phyloP scores from a whole-genome alignment of 2,797 vertebrate species.

The Hapalemur alaotrensis region DNA sequence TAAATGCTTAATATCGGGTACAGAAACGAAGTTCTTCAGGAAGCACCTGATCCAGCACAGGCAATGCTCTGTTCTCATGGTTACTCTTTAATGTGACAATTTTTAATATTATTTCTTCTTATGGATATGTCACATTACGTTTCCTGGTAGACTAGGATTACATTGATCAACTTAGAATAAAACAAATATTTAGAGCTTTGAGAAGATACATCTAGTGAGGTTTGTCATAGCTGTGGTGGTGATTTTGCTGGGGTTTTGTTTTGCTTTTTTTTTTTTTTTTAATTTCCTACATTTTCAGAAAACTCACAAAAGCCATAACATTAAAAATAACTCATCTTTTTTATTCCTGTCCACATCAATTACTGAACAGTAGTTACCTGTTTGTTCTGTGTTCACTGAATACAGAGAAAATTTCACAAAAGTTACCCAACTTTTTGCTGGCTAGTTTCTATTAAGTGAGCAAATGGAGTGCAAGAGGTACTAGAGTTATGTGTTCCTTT shows the following conservation, averaged over 20 bases:
- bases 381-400: not conserved
- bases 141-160: not conserved
- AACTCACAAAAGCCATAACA: not conserved
- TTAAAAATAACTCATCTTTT: not conserved
- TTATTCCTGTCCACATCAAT: not conserved
- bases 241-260: not conserved
- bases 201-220: not conserved
- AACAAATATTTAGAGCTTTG: not conserved
- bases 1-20: not conserved
- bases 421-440: not conserved
- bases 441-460: not conserved
- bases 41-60: not conserved
- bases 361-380: not conserved
- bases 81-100: not conserved
- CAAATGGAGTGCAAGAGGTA: not conserved
- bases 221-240: not conserved
- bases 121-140: not conserved
- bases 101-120: not conserved
- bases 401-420: not conserved
- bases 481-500: not conserved
- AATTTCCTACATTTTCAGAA: not conserved
- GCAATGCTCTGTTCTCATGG: fast-evolving
- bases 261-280: not conserved
- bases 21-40: not conserved
- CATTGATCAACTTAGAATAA: not conserved